Percentiles rank a stretch among this genome's conserved stretches.
Conservation (phyloP, 1,140 invertebrate species). For the Drosophila lacteicornis region DNA sequence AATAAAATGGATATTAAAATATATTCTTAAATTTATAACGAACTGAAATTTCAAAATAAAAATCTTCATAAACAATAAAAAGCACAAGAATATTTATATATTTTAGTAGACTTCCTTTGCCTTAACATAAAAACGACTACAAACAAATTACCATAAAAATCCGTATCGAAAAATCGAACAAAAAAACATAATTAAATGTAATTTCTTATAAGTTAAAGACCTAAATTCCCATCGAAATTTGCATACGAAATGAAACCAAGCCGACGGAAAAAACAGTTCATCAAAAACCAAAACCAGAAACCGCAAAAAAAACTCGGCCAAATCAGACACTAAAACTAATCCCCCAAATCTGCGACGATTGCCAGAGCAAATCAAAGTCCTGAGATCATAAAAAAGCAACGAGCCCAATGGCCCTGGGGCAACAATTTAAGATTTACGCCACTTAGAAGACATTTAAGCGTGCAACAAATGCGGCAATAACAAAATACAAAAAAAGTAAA, state of each 20-base stretch:
- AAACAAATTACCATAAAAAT: constrained; percentile 10
- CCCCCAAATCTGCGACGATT: constrained; percentile 62
- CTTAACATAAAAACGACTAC: not conserved
- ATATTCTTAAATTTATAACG: not conserved
- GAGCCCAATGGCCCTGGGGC: constrained; percentile 48
- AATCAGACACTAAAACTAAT: constrained; percentile 62
- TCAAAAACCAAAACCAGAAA: too few species aligned
- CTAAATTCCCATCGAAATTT: constrained; percentile 33
- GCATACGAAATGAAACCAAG: constrained; percentile 38
- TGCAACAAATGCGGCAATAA: constrained; percentile 61
- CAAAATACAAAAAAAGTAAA: constrained; percentile 22
- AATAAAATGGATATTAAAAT: not conserved
- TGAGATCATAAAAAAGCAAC: constrained; percentile 52
- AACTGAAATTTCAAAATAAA: not conserved
- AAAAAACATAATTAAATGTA: constrained; percentile 27
- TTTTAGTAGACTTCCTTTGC: not conserved
- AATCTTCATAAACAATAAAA: not conserved
- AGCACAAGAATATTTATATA: not conserved
- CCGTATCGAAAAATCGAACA: not conserved
- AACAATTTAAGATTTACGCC: constrained; percentile 77
- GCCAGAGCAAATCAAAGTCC: constrained; percentile 56
- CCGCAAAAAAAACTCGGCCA: constrained; percentile 26
- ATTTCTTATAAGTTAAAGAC: constrained; percentile 11
- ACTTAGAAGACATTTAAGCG: constrained; percentile 75
- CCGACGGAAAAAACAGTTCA: constrained; percentile 1